phyloP scores from a whole-genome alignment of 2,797 vertebrate genomes.

The Clarias pachynema region DNA sequence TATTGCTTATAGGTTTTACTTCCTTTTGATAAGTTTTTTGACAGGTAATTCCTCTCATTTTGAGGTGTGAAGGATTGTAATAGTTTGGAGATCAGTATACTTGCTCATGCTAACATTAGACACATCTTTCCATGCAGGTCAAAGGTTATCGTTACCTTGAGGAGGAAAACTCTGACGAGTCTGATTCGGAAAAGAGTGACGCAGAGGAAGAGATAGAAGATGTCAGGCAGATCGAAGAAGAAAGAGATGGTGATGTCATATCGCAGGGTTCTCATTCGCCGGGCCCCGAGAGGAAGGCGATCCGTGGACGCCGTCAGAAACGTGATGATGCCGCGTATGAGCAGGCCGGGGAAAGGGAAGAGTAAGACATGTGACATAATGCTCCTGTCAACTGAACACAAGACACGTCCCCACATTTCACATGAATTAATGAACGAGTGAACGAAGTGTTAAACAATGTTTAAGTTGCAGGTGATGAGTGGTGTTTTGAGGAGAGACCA shows the following conservation, averaged over 20 bases:
- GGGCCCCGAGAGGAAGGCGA: slow-evolving; percentile 56
- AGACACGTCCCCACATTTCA: background rate
- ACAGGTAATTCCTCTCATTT: background rate
- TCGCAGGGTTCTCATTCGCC: slow-evolving; percentile 63
- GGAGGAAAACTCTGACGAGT: slow-evolving; percentile 91
- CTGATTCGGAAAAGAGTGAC: slow-evolving; percentile 75
- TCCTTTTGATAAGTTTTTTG: background rate
- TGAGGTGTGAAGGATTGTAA: background rate
- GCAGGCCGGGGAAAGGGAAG: slow-evolving; percentile 53
- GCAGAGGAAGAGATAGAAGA: slow-evolving; percentile 50
- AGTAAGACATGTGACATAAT: slow-evolving; percentile 18
- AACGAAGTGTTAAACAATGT: background rate
- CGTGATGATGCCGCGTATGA: slow-evolving; percentile 34
- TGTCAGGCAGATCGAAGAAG: slow-evolving; percentile 44
- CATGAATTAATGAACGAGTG: background rate
- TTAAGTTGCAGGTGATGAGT: slow-evolving; percentile 5
- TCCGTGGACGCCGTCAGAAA: slow-evolving; percentile 49
- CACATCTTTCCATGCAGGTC: slow-evolving; percentile 64
- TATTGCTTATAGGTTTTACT: background rate
- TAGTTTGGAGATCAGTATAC: background rate
- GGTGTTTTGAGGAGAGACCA: background rate
- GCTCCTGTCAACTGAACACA: background rate
- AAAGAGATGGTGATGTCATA: slow-evolving; percentile 38
- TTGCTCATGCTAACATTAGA: slow-evolving; percentile 3
- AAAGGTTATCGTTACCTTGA: slow-evolving; percentile 95